Base-by-base conservation (phyloP, 2,888 invertebrate genomes). In the Drosophila glabriapex region DNA sequence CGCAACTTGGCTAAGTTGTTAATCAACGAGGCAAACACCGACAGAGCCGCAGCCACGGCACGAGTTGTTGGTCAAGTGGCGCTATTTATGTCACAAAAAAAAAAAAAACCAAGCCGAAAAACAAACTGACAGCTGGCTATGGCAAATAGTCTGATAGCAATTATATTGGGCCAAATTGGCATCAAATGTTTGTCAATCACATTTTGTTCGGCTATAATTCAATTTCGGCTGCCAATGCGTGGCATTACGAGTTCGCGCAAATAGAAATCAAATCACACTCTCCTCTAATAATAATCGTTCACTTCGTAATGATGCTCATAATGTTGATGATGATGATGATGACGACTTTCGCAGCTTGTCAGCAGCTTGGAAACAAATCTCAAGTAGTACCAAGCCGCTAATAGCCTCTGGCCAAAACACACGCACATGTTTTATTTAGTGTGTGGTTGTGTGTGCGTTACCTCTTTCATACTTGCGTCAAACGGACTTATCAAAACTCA, bases 181-280 rank as follows among this genome's bases (percentile, higher is more conserved):
- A 78, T 65, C 56, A 61, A 78, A 64, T 60, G 60, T 68, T 85
- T 83, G 85, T 83, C 79, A 75, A 72, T 84, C 83, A 65, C 28
- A 43, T 33, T 54, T 39, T 14, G n/a, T 31, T 33, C 3, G 54
- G 1, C 28, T 12, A 4, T 35, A 55, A 54, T 68, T 49, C 67
- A 54, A 68, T 53, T 64, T 69, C 56, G 73, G 50, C 72, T n/a
- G 6, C 19, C 19, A 52, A n/a, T 52, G 12, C 52, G 52, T 14
- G 19, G 19, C 50, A 19, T 50, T 50, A 19, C 50, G 63, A 81
- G 78, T 76, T 76, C 50, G 70, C 82, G 59, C 87, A 75, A 85
- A 84, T 86, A 86, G 89, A 89, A 85, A 84, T 71, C 85, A 82
- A 74, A 86, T 70, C 64, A 62, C 58, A 54, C 49, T 69, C 80